These are phyloP conservation scores for Platyura marginata DNA, from an alignment of 1,140 invertebrate species.

Conservation along the genomic window DNA sequence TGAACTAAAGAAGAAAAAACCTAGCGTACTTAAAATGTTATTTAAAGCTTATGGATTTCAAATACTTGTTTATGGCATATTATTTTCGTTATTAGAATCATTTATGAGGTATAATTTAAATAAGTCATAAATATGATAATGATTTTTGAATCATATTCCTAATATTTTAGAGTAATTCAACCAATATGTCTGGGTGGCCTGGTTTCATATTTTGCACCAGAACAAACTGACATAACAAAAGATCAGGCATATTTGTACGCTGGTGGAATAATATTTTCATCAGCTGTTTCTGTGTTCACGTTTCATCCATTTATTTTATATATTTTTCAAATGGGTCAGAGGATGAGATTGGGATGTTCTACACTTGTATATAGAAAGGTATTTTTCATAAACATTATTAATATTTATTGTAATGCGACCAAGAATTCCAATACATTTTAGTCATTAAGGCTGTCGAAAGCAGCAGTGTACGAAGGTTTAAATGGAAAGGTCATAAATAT, in stretches of 20 bases:
- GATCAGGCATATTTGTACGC: slow-evolving; percentile 47
- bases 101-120: slow-evolving; percentile 33
- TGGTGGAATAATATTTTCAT: slow-evolving; percentile 45
- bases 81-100: slow-evolving; percentile 30
- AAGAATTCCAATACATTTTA: not conserved
- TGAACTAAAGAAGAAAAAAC: slow-evolving; percentile 20
- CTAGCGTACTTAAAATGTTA: slow-evolving; percentile 32
- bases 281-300: slow-evolving; percentile 36
- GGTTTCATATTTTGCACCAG: slow-evolving; percentile 44
- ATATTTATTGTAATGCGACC: too few species aligned
- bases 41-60: slow-evolving; percentile 30
- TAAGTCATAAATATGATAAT: too few species aligned
- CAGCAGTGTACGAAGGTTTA: slow-evolving; percentile 58
- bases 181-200: slow-evolving; percentile 48
- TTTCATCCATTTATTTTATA: slow-evolving; percentile 64
- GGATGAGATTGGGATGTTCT: slow-evolving; percentile 57
- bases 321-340: slow-evolving; percentile 49
- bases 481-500: slow-evolving; percentile 76
- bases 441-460: slow-evolving; percentile 33
- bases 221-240: slow-evolving; percentile 15
- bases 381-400: too few species aligned
- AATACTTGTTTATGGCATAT: slow-evolving; percentile 29
- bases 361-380: slow-evolving; percentile 71
- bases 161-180: slow-evolving; percentile 45
- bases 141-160: too few species aligned